Base-by-base conservation (phyloP, 2,113 vertebrate genomes). In the Dromaius novaehollandiae region DNA sequence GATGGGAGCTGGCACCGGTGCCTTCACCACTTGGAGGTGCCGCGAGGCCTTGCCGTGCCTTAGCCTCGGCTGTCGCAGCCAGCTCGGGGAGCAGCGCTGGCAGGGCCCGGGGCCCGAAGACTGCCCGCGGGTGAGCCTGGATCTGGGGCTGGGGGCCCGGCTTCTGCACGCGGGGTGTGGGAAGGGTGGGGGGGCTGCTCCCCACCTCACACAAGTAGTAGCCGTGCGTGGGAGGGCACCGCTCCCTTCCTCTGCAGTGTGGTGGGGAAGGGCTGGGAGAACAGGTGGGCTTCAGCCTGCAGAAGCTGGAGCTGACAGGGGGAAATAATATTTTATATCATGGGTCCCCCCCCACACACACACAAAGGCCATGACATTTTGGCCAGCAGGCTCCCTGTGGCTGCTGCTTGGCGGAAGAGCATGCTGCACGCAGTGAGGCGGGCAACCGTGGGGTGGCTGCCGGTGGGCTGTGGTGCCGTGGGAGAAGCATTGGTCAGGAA, bases 11-110 rank as follows among this genome's bases (percentile, higher is more conserved):
- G 46, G 19, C 17, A 19, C 19, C 3, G 0, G 11, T 16, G 26
- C 36, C 20, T 13, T 32, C 26, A 22, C 36, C 13, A 13, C 21
- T 34, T 1, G 2, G 28, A 36, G 15, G 6, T 1, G 4, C 36
- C 14, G 3, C 6, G 1, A 13, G 60, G 76, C 44, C 44, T 36
- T 1, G 2, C 25, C 0, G 1, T 38, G 44, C 13, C 26, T n/a
- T 25, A 9, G 15, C 46, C 46, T 79, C 6, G 1, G n/a, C n/a
- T 51, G 28, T 32, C 11, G 1, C 46, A 24, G 46, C 20, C 6
- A 7, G 26, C 44, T 50, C 10, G 9, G 14, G 7, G 14, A 24
- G 46, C 26, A 24, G n/a, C 60, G 24, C 24, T 60, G 24, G 6
- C 2, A 8, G 44, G 20, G 60, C 10, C 19, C 8, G 36, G 44